Evolutionary conservation across 2,113 vertebrate genomes (phyloP).

Genomic region (Pristiophorus japonicus): DNA sequence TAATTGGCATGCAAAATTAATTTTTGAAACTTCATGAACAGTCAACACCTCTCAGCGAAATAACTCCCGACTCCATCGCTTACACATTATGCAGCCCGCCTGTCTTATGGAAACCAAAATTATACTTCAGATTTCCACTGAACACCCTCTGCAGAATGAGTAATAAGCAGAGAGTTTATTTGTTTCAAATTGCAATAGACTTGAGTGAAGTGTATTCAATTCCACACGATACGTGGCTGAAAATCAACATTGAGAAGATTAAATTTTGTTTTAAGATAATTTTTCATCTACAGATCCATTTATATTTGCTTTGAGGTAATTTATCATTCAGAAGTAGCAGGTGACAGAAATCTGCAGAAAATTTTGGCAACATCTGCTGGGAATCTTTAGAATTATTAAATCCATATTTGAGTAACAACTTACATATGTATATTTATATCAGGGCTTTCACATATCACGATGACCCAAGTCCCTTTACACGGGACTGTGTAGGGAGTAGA

Average conservation of each 20-base stretch:
- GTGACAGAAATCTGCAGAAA: neutral
- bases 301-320: neutral
- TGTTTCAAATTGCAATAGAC: neutral
- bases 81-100: neutral
- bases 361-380: neutral
- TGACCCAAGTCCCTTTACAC: too few species aligned
- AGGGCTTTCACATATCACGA: neutral
- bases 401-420: neutral
- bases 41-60: neutral
- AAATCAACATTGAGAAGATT: slow-evolving; percentile 23
- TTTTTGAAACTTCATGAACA: neutral
- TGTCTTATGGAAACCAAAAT: neutral
- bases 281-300: neutral
- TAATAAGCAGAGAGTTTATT: neutral
- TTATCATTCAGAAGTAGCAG: slow-evolving; percentile 18
- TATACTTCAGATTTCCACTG: neutral
- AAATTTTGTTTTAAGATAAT: neutral
- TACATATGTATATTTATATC: neutral
- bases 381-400: neutral
- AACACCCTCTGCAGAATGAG: neutral
- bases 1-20: neutral
- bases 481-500: neutral
- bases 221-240: neutral
- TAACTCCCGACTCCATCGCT: neutral
- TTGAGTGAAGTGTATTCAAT: neutral